These are phyloP conservation scores for Latrodectus elegans DNA, from an alignment of 2,888 invertebrate genomes.

Conservation along the genomic window DNA sequence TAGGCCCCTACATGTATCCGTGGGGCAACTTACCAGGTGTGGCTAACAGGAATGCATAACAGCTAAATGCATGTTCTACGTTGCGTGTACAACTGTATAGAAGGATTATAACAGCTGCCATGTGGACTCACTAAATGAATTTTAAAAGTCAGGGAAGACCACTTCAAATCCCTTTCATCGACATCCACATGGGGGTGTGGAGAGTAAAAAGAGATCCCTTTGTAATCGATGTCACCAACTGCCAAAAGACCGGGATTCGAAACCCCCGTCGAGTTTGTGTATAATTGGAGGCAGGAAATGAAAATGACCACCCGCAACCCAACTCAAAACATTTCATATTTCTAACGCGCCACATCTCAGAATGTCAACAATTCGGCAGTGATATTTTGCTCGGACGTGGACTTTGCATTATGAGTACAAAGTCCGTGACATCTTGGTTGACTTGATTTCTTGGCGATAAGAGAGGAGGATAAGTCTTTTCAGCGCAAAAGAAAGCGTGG, in stretches of 20 bases:
- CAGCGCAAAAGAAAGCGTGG: too few species aligned
- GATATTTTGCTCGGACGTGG: background rate
- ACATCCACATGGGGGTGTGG: slow-evolving; percentile 20
- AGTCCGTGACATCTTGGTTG: slow-evolving; percentile 49
- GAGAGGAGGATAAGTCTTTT: too few species aligned
- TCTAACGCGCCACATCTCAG: background rate
- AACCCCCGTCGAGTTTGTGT: slow-evolving; percentile 6
- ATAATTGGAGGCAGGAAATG: slow-evolving; percentile 39
- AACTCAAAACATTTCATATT: slow-evolving; percentile 60
- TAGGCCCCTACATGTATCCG: too few species aligned
- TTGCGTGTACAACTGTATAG: slow-evolving; percentile 52
- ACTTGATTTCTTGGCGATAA: slow-evolving; percentile 12
- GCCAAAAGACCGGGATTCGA: slow-evolving; percentile 32
- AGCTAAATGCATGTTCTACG: slow-evolving; percentile 20
- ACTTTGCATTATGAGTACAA: slow-evolving; percentile 9
- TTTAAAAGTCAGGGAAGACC: slow-evolving; percentile 58
- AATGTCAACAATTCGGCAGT: slow-evolving; percentile 37
- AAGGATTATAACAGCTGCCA: slow-evolving; percentile 58
- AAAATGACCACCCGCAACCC: slow-evolving; percentile 56
- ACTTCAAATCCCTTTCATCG: slow-evolving; percentile 57
- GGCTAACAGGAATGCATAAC: slow-evolving; percentile 21
- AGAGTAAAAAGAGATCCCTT: background rate
- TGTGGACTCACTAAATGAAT: slow-evolving; percentile 59
- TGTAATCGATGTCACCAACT: slow-evolving; percentile 55
- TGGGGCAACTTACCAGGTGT: background rate